Evolutionary conservation across 2,797 vertebrate genomes (phyloP).

Genomic region (Pangasius macronema): DNA sequence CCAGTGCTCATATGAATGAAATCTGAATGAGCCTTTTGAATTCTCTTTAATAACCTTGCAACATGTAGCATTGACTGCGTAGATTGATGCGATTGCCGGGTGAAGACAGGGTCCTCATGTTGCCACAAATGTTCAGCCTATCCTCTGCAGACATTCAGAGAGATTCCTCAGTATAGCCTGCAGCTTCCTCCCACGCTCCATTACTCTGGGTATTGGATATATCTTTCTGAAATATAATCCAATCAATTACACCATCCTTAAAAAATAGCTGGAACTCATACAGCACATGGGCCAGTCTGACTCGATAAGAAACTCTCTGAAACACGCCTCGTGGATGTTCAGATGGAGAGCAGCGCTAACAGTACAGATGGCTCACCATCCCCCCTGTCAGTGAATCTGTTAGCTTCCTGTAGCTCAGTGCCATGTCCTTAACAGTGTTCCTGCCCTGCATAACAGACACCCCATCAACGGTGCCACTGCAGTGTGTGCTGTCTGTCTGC

Average conservation of each 20-base stretch:
- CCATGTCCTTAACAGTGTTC: conserved; percentile 30
- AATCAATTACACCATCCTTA: conserved; percentile 53
- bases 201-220: conserved; percentile 25
- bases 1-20: not conserved
- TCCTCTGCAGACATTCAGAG: conserved; percentile 13
- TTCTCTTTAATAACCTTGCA: not conserved
- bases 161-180: conserved; percentile 17
- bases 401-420: conserved; percentile 52
- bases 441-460: conserved; percentile 28
- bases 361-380: conserved; percentile 63
- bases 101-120: not conserved
- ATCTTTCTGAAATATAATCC: conserved; percentile 51
- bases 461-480: conserved; percentile 21
- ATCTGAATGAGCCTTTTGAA: not conserved
- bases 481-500: conserved; percentile 16
- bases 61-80: conserved; percentile 2
- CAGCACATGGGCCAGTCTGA: conserved; percentile 48
- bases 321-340: conserved; percentile 61
- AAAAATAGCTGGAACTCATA: conserved; percentile 44
- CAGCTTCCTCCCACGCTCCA: conserved; percentile 12
- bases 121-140: not conserved
- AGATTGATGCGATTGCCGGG: not conserved
- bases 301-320: conserved; percentile 56
- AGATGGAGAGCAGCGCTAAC: conserved; percentile 59
- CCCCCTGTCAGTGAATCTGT: conserved; percentile 64